Percentiles rank a stretch among this genome's conserved stretches.
Conservation (phyloP, 2,797 vertebrate species). For the Myoxocephalus aenaeus region DNA sequence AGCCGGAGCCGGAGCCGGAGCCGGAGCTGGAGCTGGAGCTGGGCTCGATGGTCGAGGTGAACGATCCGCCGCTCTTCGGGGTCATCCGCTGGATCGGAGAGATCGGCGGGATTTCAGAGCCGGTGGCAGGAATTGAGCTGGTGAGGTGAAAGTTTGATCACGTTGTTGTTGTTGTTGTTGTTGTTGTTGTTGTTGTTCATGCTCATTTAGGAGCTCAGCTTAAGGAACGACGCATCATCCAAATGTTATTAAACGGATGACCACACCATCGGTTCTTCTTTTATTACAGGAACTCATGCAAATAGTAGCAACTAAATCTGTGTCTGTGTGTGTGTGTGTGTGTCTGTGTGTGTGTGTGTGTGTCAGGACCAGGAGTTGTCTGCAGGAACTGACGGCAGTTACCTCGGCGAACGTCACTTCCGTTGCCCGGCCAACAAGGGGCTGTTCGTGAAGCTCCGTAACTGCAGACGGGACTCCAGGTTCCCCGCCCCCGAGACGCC, state of each 20-base stretch:
- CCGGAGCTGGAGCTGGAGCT: slow-evolving; percentile 86
- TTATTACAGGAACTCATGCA: not conserved
- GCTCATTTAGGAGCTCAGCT: not conserved
- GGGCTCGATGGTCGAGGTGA: slow-evolving; percentile 89
- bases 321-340: not conserved
- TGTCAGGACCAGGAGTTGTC: slow-evolving; percentile 85
- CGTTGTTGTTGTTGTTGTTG: not conserved
- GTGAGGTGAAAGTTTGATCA: slow-evolving; percentile 60
- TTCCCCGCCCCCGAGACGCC: slow-evolving; percentile 82
- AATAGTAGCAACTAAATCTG: too few relatives aligned
- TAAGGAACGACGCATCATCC: not conserved
- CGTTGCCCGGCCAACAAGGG: slow-evolving; percentile 86
- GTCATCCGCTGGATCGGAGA: slow-evolving; percentile 89
- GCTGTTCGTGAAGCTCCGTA: slow-evolving; percentile 86
- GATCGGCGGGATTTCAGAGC: slow-evolving; percentile 72
- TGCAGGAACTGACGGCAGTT: slow-evolving; percentile 87
- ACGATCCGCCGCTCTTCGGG: slow-evolving; percentile 87
- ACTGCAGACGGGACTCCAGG: slow-evolving; percentile 86
- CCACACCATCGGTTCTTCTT: not conserved
- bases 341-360: not conserved
- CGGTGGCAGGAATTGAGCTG: slow-evolving; percentile 87
- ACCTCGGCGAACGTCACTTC: slow-evolving; percentile 84
- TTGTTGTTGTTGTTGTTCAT: not conserved
- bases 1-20: slow-evolving; percentile 85
- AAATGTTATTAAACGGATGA: too few relatives aligned